Evolutionary conservation across 1,140 invertebrate species (phyloP).

Genomic region (Ostrea edulis): DNA sequence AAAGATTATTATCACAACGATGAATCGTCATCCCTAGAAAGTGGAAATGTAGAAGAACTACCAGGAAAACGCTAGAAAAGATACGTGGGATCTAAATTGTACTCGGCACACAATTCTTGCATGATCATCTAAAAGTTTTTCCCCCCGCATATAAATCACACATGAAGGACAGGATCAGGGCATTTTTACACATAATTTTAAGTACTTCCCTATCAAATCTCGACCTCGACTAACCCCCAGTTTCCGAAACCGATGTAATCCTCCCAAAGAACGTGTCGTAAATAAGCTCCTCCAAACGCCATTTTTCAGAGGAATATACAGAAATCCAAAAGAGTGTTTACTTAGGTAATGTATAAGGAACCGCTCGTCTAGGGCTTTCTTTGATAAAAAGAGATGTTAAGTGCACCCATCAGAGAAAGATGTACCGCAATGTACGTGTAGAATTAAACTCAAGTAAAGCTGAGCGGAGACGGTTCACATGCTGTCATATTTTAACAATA

Average conservation of each 20-base stretch:
- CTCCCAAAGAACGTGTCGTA: conserved; percentile 14
- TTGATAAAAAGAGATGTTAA: conserved; percentile 3
- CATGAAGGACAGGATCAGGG: not conserved
- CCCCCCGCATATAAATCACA: not conserved
- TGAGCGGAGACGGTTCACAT: not conserved
- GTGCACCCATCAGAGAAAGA: conserved; percentile 17
- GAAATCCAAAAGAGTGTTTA: conserved; percentile 24
- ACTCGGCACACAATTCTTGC: no score
- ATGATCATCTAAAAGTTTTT: not conserved
- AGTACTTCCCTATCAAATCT: conserved; percentile 28
- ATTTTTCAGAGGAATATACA: conserved; percentile 36
- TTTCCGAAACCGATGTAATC: conserved; percentile 8
- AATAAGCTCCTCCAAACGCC: conserved; percentile 20
- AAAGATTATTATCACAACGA: no score
- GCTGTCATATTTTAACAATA: no score
- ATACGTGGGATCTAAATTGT: no score
- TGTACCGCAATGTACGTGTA: not conserved
- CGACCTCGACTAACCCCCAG: not conserved
- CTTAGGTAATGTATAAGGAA: conserved; percentile 27
- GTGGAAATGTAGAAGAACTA: no score
- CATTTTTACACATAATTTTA: conserved; percentile 37
- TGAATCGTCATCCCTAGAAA: no score
- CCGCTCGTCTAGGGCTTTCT: not conserved
- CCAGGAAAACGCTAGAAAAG: no score
- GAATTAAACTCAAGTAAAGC: not conserved